These are phyloP conservation scores for Dynastes tityus DNA, from an alignment of 2,888 invertebrate species.

Conservation along the genomic window DNA sequence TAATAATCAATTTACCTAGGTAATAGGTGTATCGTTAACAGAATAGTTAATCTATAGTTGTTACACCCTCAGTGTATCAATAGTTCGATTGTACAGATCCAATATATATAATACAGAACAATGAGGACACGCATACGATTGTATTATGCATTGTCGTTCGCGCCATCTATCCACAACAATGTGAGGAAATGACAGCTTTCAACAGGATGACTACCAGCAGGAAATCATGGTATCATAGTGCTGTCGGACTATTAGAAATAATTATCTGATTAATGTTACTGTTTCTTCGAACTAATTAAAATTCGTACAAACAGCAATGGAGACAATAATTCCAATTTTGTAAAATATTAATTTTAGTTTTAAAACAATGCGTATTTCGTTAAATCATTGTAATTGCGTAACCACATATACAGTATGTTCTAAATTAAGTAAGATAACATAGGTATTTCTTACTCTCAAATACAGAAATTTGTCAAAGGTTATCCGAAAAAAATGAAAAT, in stretches of 20 bases:
- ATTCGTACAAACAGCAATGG: neutral
- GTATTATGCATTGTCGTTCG: constrained; percentile 65
- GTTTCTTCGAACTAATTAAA: constrained; percentile 42
- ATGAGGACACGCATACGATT: constrained; percentile 68
- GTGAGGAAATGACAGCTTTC: constrained; percentile 65
- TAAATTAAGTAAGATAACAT: too few relatives aligned
- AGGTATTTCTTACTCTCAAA: too few relatives aligned
- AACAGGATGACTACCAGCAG: constrained; percentile 54
- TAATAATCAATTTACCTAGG: constrained; percentile 69
- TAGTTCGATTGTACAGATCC: constrained; percentile 67
- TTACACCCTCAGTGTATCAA: constrained; percentile 68
- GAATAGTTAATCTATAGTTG: constrained; percentile 69
- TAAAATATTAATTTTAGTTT: too few relatives aligned
- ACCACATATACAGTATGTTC: too few relatives aligned
- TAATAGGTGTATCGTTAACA: constrained; percentile 69
- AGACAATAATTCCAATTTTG: too few relatives aligned
- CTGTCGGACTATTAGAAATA: constrained; percentile 49
- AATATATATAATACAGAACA: constrained; percentile 67
- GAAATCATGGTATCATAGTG: constrained; percentile 51
- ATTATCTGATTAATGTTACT: constrained; percentile 52
- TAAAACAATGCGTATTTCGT: too few relatives aligned
- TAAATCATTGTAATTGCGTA: too few relatives aligned
- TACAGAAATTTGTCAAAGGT: too few relatives aligned
- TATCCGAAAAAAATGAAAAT: too few relatives aligned
- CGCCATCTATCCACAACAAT: constrained; percentile 67